Evolutionary conservation across 35 echinoderm and acorn worm genomes (phyloP).

Genomic region (Hemicentrotus pulcherrimus): DNA sequence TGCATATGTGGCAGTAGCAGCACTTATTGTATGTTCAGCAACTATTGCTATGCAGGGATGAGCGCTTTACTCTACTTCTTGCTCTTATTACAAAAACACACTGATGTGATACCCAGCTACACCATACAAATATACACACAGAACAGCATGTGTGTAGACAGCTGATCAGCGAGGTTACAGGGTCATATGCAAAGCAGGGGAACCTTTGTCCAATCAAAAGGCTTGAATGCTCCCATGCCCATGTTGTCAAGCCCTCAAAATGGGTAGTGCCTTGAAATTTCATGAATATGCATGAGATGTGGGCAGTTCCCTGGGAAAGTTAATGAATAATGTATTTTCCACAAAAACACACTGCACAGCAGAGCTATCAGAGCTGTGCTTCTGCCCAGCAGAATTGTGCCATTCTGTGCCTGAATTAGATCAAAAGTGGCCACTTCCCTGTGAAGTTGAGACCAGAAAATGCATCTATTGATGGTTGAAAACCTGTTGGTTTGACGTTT

Average conservation of each 20-base stretch:
- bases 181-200: conserved; percentile 34
- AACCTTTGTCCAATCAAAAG: background rate
- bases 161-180: conserved; percentile 20
- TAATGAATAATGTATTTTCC: background rate
- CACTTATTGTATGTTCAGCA: conserved; percentile 24
- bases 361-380: background rate
- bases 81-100: background rate
- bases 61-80: background rate
- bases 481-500: background rate
- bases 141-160: conserved; percentile 32
- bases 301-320: background rate
- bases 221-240: background rate
- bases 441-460: background rate
- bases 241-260: conserved; percentile 48
- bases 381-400: background rate
- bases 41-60: conserved; percentile 19
- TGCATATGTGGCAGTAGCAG: conserved; percentile 38
- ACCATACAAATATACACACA: background rate
- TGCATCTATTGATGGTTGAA: background rate
- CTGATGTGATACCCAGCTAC: background rate
- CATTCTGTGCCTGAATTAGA: background rate
- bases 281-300: conserved; percentile 27
- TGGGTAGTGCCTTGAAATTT: conserved; percentile 16
- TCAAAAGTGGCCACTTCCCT: conserved; percentile 1
- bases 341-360: background rate